Base-by-base conservation (phyloP, 2,113 vertebrate species). In the Chloropsis hardwickii region DNA sequence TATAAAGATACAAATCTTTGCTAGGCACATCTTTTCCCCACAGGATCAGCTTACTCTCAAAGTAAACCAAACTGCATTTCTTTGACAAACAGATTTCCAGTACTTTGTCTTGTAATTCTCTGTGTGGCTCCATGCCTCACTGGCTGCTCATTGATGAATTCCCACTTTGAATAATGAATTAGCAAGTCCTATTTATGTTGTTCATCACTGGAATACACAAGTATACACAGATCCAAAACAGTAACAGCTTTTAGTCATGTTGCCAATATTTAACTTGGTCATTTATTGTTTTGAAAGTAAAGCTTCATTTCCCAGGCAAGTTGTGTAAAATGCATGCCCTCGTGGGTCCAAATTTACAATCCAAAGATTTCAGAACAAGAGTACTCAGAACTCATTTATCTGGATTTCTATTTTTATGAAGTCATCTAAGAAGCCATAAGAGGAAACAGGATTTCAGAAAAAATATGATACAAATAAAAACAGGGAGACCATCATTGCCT, bases 71-170 rank as follows among this genome's bases (percentile, higher is more conserved):
- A 86, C 17, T n/a, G 60, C 67, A 39, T 66, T 77, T 92, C 71
- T 82, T 24, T 70, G 62, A 93, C 88, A 82, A 82, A 90, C 54
- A 92, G 79, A 88, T 93, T 90, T 92, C 78, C 82, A 86, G 72
- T 73, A 81, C 66, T 86, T 61, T 66, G 54, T 54, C 71, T 76
- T 2, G 0, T 58, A 95, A 66, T 69, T 77, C 51, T 88, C 64
- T 23, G 3, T 22, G 47, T 78, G 72, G 62, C 76, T 92, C 39
- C 29, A 25, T 14, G 71, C 71, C 71, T 94, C 64, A 31, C 82
- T 88, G 62, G 58, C 76, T 77, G 47, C 64, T 94, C 33, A 22
- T 2, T 88, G 50, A 85, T 60, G 11, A 92, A 58, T 86, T 93
- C 39, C 42, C 47, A 51, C 78, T 80, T 62, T 81, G 60, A 92